Percentiles rank a stretch among this genome's conserved stretches.
Conservation (phyloP, 2,888 invertebrate species). For the Oasisia sp. region DNA sequence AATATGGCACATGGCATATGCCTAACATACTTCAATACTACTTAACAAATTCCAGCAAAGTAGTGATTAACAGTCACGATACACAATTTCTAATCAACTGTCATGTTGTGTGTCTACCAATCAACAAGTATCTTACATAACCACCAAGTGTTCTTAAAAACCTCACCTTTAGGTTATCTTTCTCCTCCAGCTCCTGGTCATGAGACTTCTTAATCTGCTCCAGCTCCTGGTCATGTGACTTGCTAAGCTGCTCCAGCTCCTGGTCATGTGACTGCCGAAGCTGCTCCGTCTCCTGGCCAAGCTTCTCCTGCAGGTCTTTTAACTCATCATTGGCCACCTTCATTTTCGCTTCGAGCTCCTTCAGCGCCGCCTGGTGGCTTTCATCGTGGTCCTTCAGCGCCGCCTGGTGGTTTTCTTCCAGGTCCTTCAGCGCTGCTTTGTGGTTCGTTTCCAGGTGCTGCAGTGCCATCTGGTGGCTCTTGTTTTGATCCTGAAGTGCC, state of each 20-base stretch:
- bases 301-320: slow-evolving; percentile 21
- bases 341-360: slow-evolving; percentile 18
- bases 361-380: not conserved
- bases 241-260: slow-evolving; percentile 26
- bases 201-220: not conserved
- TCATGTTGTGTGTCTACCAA: not conserved
- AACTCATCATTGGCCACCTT: slow-evolving; percentile 13
- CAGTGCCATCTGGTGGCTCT: not conserved
- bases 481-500: not conserved
- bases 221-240: slow-evolving; percentile 22
- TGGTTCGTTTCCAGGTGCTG: slow-evolving; percentile 25
- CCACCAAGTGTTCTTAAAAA: slow-evolving; percentile 8
- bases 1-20: too few species aligned
- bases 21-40: too few species aligned
- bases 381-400: not conserved
- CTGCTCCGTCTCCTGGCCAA: slow-evolving; percentile 25
- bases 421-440: slow-evolving; percentile 8
- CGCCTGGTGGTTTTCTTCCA: not conserved
- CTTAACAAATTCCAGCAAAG: too few species aligned
- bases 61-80: too few species aligned
- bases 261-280: slow-evolving; percentile 24
- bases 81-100: not conserved
- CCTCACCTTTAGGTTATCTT: slow-evolving; percentile 9
- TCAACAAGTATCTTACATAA: not conserved
- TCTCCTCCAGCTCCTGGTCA: not conserved